Evolutionary conservation across 2,888 invertebrate genomes (phyloP), one percentile per base, ranked within the genome.

Genomic region (Rutpela maculata): DNA sequence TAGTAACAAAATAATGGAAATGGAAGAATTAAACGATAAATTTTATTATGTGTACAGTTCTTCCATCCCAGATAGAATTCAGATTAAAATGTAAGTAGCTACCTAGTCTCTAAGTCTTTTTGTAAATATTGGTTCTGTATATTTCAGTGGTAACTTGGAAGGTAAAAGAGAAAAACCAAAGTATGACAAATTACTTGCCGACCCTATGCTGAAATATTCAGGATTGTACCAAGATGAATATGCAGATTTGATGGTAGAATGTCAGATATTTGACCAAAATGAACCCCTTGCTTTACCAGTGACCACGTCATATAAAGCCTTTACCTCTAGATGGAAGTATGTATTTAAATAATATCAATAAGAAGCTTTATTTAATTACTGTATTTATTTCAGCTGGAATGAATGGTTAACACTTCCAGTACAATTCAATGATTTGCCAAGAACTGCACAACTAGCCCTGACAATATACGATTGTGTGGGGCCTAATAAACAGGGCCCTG

Each of bases 391-490:
- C 88, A 98, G 98, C 88, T 99, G 99, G 99, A 99, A 98, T 88
- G 98, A 99, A 90, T 99, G 99, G 98, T 92, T 99, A 43, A 95
- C 94, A 0, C 91, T 99, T 74, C 98, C 99, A 0, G 92, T 99
- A 43, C 95, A 95, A 88, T 98, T 95, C 90, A 96, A 96, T 86
- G 98, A 99, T 89, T 90, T 99, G 55, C 98, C 99, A 0, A 92
- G 97, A 75, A 95, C 95, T 86, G 95, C 98, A 0, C 93, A 95
- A 78, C 91, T 99, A 11, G 95, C 96, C 0, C 92, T 99, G 87
- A 98, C 97, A 7, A 94, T 99, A 70, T 97, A 96, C 88, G 98
- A 99, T 90, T 96, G 98, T 86, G 95, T 95, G 31, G 97, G 97
- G 0, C 95, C 98, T 0, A 94, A 95, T 9, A 94, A 95, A 87